These are phyloP conservation scores for Muscicapa adusta DNA, from an alignment of 2,113 vertebrate species.

Conservation along the genomic window DNA sequence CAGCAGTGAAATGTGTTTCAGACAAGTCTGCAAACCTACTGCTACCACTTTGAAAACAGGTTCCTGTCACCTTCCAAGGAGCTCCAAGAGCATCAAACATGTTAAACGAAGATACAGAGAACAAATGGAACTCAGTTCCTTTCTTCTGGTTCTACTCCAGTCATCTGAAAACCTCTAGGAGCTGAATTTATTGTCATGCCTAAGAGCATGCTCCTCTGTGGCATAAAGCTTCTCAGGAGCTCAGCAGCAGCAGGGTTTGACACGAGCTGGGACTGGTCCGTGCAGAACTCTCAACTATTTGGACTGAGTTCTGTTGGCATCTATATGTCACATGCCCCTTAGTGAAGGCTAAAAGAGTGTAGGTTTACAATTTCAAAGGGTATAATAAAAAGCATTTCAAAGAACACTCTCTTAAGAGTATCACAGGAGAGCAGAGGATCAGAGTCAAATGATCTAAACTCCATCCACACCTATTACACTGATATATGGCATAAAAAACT, in stretches of 20 bases:
- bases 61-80: background rate
- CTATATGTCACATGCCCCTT: rapidly evolving
- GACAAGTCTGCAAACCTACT: background rate
- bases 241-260: background rate
- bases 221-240: background rate
- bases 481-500: background rate
- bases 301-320: background rate
- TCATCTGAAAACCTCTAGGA: background rate
- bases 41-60: background rate
- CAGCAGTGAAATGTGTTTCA: background rate
- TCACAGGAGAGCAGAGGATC: background rate
- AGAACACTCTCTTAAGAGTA: background rate
- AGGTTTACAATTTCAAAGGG: background rate
- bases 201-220: background rate
- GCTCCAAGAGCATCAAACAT: background rate
- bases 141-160: background rate
- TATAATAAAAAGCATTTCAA: background rate
- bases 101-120: background rate
- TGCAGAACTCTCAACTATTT: background rate
- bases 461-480: background rate
- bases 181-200: background rate
- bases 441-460: background rate
- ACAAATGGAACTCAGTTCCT: background rate
- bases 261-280: background rate
- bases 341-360: background rate